Percentiles rank a stretch among this genome's conserved stretches.
Evolutionary conservation across 35 echinoderm and acorn worm genomes (phyloP).

Genomic region (Ophioderma brevispina): DNA sequence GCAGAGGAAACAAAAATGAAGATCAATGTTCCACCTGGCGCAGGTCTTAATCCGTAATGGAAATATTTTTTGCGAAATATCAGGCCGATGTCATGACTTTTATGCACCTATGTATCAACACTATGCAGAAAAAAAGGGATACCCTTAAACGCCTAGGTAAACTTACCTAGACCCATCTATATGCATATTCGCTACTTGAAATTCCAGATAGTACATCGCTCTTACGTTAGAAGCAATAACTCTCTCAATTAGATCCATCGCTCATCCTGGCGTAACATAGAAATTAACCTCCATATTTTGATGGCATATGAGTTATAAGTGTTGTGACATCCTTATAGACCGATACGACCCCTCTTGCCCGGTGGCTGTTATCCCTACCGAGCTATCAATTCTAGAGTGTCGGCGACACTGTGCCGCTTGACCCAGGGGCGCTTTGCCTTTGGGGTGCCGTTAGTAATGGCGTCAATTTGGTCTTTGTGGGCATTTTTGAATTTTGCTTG

Average conservation of each 20-base stretch:
- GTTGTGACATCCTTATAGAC: not conserved
- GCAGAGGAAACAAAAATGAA: too few relatives aligned
- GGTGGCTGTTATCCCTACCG: not conserved
- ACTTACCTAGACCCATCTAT: not conserved
- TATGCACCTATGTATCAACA: too few relatives aligned
- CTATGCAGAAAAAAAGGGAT: too few relatives aligned
- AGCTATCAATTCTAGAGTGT: not conserved
- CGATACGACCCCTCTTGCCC: not conserved
- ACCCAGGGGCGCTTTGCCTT: not conserved
- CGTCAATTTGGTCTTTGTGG: not conserved
- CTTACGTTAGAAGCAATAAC: too few relatives aligned
- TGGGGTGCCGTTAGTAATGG: not conserved
- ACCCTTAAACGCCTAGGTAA: too few relatives aligned
- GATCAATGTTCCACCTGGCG: too few relatives aligned
- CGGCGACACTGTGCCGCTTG: not conserved
- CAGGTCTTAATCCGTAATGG: too few relatives aligned
- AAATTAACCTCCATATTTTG: too few relatives aligned
- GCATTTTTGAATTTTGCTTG: not conserved
- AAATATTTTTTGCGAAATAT: too few relatives aligned
- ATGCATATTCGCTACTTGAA: not conserved
- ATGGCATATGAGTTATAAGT: not conserved
- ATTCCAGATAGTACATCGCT: not conserved
- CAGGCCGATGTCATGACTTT: too few relatives aligned
- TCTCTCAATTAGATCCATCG: too few relatives aligned
- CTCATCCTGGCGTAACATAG: too few relatives aligned